These are phyloP conservation scores for Kryptolebias marmoratus DNA, from an alignment of 2,113 vertebrate genomes.

Conservation along the genomic window DNA sequence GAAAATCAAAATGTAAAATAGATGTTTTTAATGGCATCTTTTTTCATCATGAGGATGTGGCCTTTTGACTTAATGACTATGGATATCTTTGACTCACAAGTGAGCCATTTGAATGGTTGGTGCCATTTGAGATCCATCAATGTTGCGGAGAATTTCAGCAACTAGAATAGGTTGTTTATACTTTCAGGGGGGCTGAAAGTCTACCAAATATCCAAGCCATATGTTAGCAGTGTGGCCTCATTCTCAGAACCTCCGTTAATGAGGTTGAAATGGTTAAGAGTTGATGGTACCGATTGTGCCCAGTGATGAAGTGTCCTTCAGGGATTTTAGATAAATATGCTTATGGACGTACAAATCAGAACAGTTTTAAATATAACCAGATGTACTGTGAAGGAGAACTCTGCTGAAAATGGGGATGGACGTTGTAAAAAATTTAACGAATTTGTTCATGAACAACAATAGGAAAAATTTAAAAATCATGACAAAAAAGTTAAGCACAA, in stretches of 20 bases:
- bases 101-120: constrained; percentile 25
- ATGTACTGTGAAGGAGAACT: background rate
- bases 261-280: constrained; percentile 66
- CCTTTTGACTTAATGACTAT: constrained; percentile 62
- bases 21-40: constrained; percentile 70
- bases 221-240: constrained; percentile 42
- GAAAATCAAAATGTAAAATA: constrained; percentile 78
- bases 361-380: constrained; percentile 36
- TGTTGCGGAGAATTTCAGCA: constrained; percentile 4
- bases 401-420: background rate
- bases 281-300: constrained; percentile 48
- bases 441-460: background rate
- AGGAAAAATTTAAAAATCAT: background rate
- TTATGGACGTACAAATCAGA: constrained; percentile 41
- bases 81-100: constrained; percentile 49
- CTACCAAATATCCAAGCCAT: constrained; percentile 50
- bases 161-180: constrained; percentile 37
- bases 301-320: constrained; percentile 52
- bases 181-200: constrained; percentile 35
- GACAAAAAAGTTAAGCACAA: background rate
- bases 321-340: constrained; percentile 48
- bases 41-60: constrained; percentile 65
- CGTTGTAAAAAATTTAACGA: background rate
- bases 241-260: constrained; percentile 44
- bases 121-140: constrained; percentile 18